Percentiles rank a stretch among this genome's conserved stretches.
phyloP scores from a whole-genome alignment of 2,113 vertebrate genomes.

The Psammodynastes pulverulentus region DNA sequence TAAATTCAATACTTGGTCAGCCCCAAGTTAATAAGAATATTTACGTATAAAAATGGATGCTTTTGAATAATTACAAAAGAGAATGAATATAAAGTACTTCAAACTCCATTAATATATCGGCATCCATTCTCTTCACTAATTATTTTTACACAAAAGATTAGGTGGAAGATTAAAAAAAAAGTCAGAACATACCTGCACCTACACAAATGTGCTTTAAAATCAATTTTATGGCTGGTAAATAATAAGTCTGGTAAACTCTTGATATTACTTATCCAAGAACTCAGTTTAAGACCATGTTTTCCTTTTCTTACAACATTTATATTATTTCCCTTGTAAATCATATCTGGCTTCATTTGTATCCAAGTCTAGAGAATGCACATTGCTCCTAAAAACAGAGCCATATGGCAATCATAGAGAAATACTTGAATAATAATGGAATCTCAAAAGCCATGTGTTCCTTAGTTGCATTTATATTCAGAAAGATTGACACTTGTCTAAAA shows the following conservation, averaged over 20 bases:
- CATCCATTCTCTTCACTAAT: background rate
- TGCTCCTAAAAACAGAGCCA: background rate
- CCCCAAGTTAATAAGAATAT: conserved; percentile 20
- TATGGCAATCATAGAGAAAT: background rate
- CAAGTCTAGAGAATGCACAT: background rate
- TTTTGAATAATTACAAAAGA: conserved; percentile 1
- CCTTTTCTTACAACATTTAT: background rate
- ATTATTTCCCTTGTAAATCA: background rate
- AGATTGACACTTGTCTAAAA: background rate
- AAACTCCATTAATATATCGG: background rate
- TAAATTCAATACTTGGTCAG: conserved; percentile 17
- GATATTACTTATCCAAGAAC: background rate
- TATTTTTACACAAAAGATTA: background rate
- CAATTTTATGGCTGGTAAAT: background rate
- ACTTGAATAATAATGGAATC: background rate
- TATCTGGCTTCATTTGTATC: background rate
- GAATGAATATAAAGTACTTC: conserved; percentile 14
- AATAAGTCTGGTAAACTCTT: background rate
- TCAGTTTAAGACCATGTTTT: background rate
- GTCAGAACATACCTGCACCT: background rate
- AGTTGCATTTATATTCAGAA: background rate
- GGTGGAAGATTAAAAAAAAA: background rate
- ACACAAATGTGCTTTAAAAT: background rate
- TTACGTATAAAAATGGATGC: conserved; percentile 7
- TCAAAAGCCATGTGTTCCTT: background rate